Conservation (phyloP, 1,140 invertebrate species). For the Eriosoma lanigerum region DNA sequence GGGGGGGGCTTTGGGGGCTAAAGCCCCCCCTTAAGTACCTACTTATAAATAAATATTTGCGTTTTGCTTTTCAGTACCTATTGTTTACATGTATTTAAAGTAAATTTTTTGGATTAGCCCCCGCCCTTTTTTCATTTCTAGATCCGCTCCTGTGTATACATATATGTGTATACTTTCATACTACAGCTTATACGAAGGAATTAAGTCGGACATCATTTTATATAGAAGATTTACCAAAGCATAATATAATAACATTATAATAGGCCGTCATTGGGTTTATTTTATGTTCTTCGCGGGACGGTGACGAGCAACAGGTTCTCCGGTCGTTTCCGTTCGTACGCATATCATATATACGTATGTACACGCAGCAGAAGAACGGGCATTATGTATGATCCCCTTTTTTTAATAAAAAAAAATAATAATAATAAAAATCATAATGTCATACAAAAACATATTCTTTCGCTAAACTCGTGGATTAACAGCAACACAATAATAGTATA, state of each 20-base stretch:
- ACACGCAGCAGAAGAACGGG: not conserved
- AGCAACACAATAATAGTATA: not conserved
- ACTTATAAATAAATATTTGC: too few relatives aligned
- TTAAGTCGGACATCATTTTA: too few relatives aligned
- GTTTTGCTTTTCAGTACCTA: too few relatives aligned
- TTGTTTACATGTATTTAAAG: too few relatives aligned
- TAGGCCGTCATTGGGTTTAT: slow-evolving; percentile 10
- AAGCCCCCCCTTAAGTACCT: too few relatives aligned
- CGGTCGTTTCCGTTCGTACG: not conserved
- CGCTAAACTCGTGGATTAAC: slow-evolving; percentile 44
- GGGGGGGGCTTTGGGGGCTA: too few relatives aligned
- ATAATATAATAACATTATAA: not conserved
- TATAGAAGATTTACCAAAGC: not conserved
- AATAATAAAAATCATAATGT: slow-evolving; percentile 14
- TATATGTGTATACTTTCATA: too few relatives aligned
- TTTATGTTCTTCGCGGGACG: not conserved
- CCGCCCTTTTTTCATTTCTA: too few relatives aligned
- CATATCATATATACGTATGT: too few relatives aligned
- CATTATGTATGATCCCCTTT: not conserved
- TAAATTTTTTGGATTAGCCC: too few relatives aligned
- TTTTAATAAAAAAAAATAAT: not conserved
- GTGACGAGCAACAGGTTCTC: slow-evolving; percentile 36
- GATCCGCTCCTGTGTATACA: too few relatives aligned
- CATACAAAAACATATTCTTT: slow-evolving; percentile 24
- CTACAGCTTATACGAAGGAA: too few relatives aligned